Conservation (phyloP, 2,797 vertebrate genomes). For the Denticeps clupeoides region DNA sequence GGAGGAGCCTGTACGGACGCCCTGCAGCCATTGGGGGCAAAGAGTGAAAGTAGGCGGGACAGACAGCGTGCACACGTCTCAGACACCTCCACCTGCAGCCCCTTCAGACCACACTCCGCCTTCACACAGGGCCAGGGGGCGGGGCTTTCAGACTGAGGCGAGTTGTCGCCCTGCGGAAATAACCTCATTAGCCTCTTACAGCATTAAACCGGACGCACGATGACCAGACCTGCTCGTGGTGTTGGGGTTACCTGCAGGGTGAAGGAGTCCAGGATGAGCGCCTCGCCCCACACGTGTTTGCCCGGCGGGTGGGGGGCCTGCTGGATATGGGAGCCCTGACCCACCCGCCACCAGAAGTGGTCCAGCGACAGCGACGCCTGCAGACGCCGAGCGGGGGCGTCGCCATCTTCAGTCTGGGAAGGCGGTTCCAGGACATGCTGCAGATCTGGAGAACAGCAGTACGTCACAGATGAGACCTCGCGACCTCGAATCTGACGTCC, state of each 20-base stretch:
- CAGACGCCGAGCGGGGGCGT: conserved; percentile 72
- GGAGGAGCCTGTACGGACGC: conserved; percentile 23
- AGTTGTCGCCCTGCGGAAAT: too few relatives aligned
- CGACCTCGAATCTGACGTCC: neutral
- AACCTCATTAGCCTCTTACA: too few relatives aligned
- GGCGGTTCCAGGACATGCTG: conserved; percentile 54
- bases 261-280: conserved; percentile 80
- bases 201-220: too few relatives aligned
- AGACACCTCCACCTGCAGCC: conserved; percentile 83
- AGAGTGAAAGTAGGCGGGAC: conserved; percentile 72
- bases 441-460: conserved; percentile 42
- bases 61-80: conserved; percentile 86
- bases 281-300: conserved; percentile 96
- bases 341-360: conserved; percentile 95
- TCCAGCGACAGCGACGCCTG: conserved; percentile 72
- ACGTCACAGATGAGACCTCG: neutral
- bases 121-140: conserved; percentile 55
- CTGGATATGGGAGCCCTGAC: conserved; percentile 93
- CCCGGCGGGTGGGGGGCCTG: conserved; percentile 85
- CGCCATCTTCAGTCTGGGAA: conserved; percentile 61
- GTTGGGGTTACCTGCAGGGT: conserved; percentile 78
- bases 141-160: conserved; percentile 42
- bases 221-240: too few relatives aligned
- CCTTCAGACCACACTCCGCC: conserved; percentile 77
- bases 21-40: conserved; percentile 30